Evolutionary conservation across 2,113 vertebrate species (phyloP).

Genomic region (Sporophila hypoxantha): DNA sequence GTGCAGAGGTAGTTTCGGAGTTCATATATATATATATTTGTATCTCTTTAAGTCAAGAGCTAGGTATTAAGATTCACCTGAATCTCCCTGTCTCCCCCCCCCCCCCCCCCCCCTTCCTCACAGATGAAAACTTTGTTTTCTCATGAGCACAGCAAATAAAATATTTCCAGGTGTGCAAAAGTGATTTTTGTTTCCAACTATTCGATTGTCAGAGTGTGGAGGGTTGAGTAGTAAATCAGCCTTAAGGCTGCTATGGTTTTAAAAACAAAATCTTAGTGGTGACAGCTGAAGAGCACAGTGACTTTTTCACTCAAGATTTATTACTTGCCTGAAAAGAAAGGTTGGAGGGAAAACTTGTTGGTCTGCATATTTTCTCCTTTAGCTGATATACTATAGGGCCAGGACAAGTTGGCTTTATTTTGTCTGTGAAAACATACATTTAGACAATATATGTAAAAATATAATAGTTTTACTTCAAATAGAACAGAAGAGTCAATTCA

Average conservation of each 20-base stretch:
- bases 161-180: constrained; percentile 67
- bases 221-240: constrained; percentile 66
- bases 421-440: constrained; percentile 14
- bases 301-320: constrained; percentile 69
- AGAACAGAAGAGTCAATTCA: background rate
- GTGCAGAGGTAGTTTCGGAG: background rate
- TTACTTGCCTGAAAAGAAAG: constrained; percentile 59
- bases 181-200: constrained; percentile 50
- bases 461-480: constrained; percentile 9
- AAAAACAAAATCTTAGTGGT: constrained; percentile 47
- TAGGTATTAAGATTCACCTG: constrained; percentile 3
- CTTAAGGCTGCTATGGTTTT: constrained; percentile 58
- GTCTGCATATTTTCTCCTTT: constrained; percentile 63
- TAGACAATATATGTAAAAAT: background rate
- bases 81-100: background rate
- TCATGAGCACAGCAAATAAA: constrained; percentile 53
- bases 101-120: background rate
- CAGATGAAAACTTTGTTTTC: constrained; percentile 35
- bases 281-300: constrained; percentile 68
- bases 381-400: constrained; percentile 17
- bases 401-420: constrained; percentile 33
- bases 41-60: background rate
- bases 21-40: background rate
- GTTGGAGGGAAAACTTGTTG: constrained; percentile 55
- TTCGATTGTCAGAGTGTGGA: constrained; percentile 57